Conservation (phyloP, 2,888 invertebrate genomes). For the Epirrhoe tristata region DNA sequence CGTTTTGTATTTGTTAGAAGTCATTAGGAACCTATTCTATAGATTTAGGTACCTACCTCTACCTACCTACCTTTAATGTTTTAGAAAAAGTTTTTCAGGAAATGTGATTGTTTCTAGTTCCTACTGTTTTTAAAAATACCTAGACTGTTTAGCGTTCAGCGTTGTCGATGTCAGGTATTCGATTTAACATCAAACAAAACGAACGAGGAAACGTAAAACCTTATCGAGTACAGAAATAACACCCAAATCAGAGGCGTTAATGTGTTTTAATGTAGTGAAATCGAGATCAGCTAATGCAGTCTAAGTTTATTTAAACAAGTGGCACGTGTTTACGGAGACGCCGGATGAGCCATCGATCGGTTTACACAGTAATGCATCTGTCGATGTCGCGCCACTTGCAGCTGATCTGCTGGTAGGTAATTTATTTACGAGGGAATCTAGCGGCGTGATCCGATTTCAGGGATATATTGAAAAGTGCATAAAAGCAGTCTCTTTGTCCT, state of each 20-base stretch:
- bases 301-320: constrained; percentile 84
- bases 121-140: constrained; percentile 3
- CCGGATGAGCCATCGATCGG: constrained; percentile 84
- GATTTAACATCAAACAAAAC: constrained; percentile 42
- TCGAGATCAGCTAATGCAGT: constrained; percentile 82
- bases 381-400: constrained; percentile 70
- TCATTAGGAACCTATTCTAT: no score
- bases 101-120: background rate
- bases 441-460: constrained; percentile 25
- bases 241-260: constrained; percentile 78
- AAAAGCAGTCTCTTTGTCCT: background rate
- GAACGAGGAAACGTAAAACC: constrained; percentile 51
- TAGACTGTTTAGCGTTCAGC: constrained; percentile 5
- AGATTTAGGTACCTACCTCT: no score
- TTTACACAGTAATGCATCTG: constrained; percentile 81
- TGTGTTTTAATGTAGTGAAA: constrained; percentile 84
- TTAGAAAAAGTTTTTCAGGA: no score
- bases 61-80: no score
- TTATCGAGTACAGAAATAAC: constrained; percentile 75
- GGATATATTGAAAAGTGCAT: constrained; percentile 19
- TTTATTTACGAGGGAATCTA: constrained; percentile 40
- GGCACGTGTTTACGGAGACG: constrained; percentile 80
- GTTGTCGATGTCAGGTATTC: constrained; percentile 13
- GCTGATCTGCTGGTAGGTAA: constrained; percentile 48
- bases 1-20: no score